A percentile compares a stretch with the other conserved stretches of the same genome.
Conservation (phyloP, 1,140 invertebrate genomes). For the Araneus ventricosus region DNA sequence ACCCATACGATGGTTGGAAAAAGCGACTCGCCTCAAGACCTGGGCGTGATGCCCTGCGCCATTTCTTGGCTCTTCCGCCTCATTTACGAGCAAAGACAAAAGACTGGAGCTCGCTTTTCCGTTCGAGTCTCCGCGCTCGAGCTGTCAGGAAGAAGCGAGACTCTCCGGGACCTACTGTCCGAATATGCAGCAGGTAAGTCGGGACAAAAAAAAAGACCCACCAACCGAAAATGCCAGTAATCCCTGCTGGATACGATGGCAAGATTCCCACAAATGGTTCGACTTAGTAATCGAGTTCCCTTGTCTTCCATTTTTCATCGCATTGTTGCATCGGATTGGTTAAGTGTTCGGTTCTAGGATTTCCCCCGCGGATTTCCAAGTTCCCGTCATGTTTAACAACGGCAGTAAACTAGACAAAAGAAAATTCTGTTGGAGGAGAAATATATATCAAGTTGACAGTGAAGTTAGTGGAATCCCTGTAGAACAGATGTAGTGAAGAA, state of each 20-base stretch:
- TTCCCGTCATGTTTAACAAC: conserved; percentile 18
- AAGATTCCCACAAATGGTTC: neutral
- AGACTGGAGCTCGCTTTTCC: conserved; percentile 89
- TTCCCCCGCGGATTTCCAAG: neutral
- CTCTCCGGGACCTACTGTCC: conserved; percentile 88
- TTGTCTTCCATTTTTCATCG: neutral
- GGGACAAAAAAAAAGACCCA: neutral
- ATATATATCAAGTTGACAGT: neutral
- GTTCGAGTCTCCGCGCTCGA: conserved; percentile 95
- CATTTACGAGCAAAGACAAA: conserved; percentile 94
- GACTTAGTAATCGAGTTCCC: conserved; percentile 4
- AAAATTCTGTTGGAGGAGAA: neutral
- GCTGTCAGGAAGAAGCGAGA: conserved; percentile 86
- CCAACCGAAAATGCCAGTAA: neutral
- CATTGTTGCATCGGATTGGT: neutral
- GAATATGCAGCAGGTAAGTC: conserved; percentile 84
- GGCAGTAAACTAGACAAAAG: neutral
- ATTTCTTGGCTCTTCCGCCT: conserved; percentile 97
- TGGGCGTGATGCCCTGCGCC: conserved; percentile 94
- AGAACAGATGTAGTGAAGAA: neutral
- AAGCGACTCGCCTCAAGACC: conserved; percentile 86
- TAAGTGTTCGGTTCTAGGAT: neutral
- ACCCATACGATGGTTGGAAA: conserved; percentile 95
- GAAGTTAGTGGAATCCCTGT: neutral
- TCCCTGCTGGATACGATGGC: neutral